Evolutionary conservation across 2,888 invertebrate species (phyloP).

Genomic region (Cactoblastis cactorum): DNA sequence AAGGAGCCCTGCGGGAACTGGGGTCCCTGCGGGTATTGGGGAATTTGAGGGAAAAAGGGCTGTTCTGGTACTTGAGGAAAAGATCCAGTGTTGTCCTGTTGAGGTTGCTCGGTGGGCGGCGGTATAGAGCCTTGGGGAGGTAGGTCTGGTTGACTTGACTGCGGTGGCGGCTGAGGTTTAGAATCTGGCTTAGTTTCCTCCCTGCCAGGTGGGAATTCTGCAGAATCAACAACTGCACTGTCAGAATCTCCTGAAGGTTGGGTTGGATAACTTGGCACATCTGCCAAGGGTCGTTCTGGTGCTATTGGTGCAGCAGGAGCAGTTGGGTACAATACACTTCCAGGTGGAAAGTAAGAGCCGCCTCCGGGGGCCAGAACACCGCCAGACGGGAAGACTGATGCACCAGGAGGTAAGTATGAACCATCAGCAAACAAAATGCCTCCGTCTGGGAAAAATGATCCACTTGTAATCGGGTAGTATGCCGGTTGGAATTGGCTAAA

Average conservation of each 20-base stretch:
- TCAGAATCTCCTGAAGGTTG: constrained; percentile 52
- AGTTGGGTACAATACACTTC: constrained; percentile 8
- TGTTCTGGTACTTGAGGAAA: constrained; percentile 17
- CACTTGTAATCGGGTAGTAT: constrained; percentile 43
- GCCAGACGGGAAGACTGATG: constrained; percentile 13
- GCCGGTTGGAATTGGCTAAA: constrained; percentile 42
- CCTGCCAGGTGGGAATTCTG: constrained; percentile 43
- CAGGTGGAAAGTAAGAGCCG: constrained; percentile 10
- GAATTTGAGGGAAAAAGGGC: constrained; percentile 31
- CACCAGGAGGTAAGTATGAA: not conserved
- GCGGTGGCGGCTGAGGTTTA: constrained; percentile 29
- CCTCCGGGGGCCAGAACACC: constrained; percentile 10
- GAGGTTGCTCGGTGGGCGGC: not conserved
- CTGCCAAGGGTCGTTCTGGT: constrained; percentile 24
- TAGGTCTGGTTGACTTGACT: not conserved
- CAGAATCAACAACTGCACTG: constrained; percentile 62
- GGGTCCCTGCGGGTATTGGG: constrained; percentile 17
- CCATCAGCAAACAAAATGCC: constrained; percentile 7
- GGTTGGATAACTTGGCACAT: constrained; percentile 29
- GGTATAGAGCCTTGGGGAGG: constrained; percentile 16
- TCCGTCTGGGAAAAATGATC: constrained; percentile 40
- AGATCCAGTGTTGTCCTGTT: constrained; percentile 2
- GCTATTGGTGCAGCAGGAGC: constrained; percentile 9
- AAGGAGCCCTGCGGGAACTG: constrained; percentile 28
- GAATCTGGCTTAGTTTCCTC: constrained; percentile 28